Evolutionary conservation across 2,888 invertebrate genomes (phyloP).

Genomic region (Rhagophthalmus giganteus): DNA sequence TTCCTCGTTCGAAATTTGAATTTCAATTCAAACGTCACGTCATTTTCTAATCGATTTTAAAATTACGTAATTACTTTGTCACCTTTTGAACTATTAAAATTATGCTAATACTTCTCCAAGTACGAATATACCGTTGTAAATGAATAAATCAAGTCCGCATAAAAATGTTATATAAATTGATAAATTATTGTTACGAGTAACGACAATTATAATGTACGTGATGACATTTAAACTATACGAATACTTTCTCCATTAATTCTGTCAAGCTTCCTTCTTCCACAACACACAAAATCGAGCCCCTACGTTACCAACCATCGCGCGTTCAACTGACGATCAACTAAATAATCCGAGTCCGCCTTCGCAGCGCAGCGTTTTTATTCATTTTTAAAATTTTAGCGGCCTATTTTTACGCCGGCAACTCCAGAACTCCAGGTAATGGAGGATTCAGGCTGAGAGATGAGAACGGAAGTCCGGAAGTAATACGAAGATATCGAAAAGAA

Average conservation of each 20-base stretch:
- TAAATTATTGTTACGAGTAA: background rate
- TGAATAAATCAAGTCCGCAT: background rate
- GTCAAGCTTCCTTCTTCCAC: too few relatives aligned
- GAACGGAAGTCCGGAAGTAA: constrained; percentile 75
- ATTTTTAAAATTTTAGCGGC: constrained; percentile 85
- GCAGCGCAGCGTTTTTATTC: too few relatives aligned
- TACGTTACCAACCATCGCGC: too few relatives aligned
- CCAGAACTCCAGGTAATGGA: constrained; percentile 66
- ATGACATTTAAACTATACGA: too few relatives aligned
- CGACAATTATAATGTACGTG: background rate
- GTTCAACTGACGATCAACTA: too few relatives aligned
- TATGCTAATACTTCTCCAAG: background rate
- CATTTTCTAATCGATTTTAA: too few relatives aligned
- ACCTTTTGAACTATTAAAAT: background rate
- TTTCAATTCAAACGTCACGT: too few relatives aligned
- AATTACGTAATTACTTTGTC: background rate
- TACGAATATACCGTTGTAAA: background rate
- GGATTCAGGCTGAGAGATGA: constrained; percentile 82
- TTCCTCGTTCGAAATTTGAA: too few relatives aligned
- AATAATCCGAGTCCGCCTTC: too few relatives aligned
- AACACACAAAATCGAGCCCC: too few relatives aligned
- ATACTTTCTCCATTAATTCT: too few relatives aligned
- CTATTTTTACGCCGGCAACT: constrained; percentile 84
- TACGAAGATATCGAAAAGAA: constrained; percentile 79
- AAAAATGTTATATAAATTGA: background rate